phyloP scores from a whole-genome alignment of 2,797 vertebrate genomes.

The Manis crassicaudata region DNA sequence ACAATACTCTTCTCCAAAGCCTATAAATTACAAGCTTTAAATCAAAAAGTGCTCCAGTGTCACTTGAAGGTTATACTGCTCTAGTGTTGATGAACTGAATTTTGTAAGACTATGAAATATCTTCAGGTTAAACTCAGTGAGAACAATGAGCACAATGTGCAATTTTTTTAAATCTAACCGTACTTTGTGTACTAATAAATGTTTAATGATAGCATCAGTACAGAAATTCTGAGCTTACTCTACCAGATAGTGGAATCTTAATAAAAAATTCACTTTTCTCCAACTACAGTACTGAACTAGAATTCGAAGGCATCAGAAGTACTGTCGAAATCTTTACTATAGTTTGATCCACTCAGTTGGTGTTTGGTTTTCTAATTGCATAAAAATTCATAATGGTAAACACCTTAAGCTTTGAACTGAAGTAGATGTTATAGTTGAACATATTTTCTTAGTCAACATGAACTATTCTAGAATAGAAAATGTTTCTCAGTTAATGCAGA shows the following conservation, averaged over 20 bases:
- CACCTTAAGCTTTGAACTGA: background rate
- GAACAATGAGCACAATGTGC: background rate
- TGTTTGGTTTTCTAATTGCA: slow-evolving; percentile 34
- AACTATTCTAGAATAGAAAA: background rate
- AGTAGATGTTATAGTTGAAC: background rate
- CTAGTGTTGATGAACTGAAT: slow-evolving; percentile 39
- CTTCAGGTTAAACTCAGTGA: slow-evolving; percentile 31
- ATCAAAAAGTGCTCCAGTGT: slow-evolving; percentile 40
- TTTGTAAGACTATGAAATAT: background rate
- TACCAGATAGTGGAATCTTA: background rate
- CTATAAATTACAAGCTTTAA: slow-evolving; percentile 62
- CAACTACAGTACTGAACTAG: background rate
- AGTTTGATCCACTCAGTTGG: background rate
- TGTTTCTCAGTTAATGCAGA: background rate
- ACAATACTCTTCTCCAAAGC: slow-evolving; percentile 34
- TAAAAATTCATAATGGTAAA: background rate
- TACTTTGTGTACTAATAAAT: background rate
- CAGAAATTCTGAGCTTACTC: background rate
- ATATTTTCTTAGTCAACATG: background rate
- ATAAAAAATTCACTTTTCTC: slow-evolving; percentile 31
- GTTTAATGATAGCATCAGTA: background rate
- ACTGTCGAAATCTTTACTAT: background rate
- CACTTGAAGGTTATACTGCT: slow-evolving; percentile 55
- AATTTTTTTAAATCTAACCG: background rate
- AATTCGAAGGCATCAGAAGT: background rate